Evolutionary conservation across 2,888 invertebrate genomes (phyloP).

Genomic region (Gari tellinella): DNA sequence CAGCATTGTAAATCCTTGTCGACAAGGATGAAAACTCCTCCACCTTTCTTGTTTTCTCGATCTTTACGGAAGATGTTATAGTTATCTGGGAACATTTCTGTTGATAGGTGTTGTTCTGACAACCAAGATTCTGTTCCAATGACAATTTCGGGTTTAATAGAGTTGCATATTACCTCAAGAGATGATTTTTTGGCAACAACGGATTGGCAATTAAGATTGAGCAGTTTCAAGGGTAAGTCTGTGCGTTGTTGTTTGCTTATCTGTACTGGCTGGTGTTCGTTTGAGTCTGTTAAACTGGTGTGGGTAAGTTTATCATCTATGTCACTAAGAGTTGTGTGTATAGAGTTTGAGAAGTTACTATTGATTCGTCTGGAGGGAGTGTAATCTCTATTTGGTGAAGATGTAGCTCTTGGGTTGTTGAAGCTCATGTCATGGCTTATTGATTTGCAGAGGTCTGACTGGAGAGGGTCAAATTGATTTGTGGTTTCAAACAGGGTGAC

Average conservation of each 20-base stretch:
- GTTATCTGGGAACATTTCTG: neutral
- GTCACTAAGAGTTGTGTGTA: neutral
- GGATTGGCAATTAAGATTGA: slow-evolving; percentile 21
- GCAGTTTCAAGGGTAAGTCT: slow-evolving; percentile 13
- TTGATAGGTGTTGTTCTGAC: slow-evolving; percentile 1
- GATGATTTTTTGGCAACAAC: slow-evolving; percentile 7
- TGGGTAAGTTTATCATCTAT: slow-evolving; percentile 2
- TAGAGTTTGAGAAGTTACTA: neutral
- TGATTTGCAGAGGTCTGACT: neutral
- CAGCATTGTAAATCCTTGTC: slow-evolving; percentile 11
- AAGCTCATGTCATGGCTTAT: slow-evolving; percentile 3
- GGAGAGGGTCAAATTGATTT: neutral
- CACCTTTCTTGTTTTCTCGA: neutral
- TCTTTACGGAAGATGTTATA: slow-evolving; percentile 1
- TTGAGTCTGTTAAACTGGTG: neutral
- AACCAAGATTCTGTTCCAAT: slow-evolving; percentile 23
- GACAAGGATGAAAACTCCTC: slow-evolving; percentile 15
- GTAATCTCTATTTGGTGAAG: neutral
- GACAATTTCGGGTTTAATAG: slow-evolving; percentile 15
- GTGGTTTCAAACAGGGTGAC: no score
- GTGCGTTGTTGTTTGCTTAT: neutral
- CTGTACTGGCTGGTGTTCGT: neutral
- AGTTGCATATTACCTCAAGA: slow-evolving; percentile 12
- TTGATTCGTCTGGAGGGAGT: neutral
- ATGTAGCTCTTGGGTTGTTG: neutral